Evolutionary conservation across 1,140 invertebrate genomes (phyloP), one percentile per base, ranked within the genome.

Genomic region (Dreissena rostriformis): DNA sequence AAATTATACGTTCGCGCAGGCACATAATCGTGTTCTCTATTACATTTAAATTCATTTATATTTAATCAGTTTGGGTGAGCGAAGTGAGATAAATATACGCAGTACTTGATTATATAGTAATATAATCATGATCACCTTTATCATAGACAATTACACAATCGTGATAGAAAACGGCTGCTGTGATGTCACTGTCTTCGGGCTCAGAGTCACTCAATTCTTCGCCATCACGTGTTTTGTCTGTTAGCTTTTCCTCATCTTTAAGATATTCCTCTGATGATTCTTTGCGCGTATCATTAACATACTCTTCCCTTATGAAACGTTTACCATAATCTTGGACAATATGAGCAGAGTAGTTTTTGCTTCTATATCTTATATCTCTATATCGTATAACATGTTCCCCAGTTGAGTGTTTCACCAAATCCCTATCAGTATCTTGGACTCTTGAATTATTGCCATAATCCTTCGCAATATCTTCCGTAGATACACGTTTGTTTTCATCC

Each of bases 141-240:
- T 82, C 80, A 57, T 75, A 74, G 22, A 82, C 57, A 51, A 82
- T 68, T 4, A 82, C 26, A 55, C 12, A 22, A 75, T 82, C 80
- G 10, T 52, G 26, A 39, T 67, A 82, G 28, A 82, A 82, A 0
- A 72, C 55, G 8, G 53, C 63, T 29, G 80, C 72, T 53, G 61
- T 26, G 14, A 79, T 79, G 24, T 57, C 26, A 53, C 77, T 79
- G 10, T 57, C 17, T n/a, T 61, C 57, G 57, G 17, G 11, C 22
- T 61, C 57, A n/a, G 57, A 61, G 57, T 61, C 22, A n/a, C 17
- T n/a, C 11, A n/a, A n/a, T 24, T 61, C 57, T 61, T n/a, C 57
- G 11, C 17, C 17, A n/a, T 61, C 22, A 6, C 22, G 17, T 61
- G 17, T 39, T 29, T 73, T 19, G 12, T 73, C 71, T 52, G 26